phyloP scores from a whole-genome alignment of 2,113 vertebrate genomes.

The Tragelaphus strepsiceros region DNA sequence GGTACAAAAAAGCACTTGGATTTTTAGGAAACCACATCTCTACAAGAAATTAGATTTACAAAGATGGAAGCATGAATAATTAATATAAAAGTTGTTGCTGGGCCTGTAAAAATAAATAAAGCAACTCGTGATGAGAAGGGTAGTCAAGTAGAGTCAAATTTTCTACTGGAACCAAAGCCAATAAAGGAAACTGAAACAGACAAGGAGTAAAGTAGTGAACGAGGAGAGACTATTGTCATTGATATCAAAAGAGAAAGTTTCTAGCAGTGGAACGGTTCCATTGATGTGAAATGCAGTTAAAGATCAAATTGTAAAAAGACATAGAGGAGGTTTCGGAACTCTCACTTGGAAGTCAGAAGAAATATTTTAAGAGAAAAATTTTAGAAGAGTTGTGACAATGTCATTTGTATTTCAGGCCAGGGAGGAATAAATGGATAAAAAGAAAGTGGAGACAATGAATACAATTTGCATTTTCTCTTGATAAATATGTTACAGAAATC shows the following conservation, averaged over 20 bases:
- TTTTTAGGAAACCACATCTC: background rate
- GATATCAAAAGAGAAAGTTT: background rate
- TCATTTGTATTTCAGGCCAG: background rate
- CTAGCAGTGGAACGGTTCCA: background rate
- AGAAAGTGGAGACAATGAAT: background rate
- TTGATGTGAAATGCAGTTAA: background rate
- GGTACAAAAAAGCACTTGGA: background rate
- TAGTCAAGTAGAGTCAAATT: background rate
- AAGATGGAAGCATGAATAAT: background rate
- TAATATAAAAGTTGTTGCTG: background rate
- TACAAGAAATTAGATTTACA: background rate
- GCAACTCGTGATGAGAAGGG: background rate
- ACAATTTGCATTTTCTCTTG: background rate
- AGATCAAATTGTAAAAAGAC: background rate
- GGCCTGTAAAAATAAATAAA: background rate
- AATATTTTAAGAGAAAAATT: background rate
- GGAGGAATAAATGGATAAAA: background rate
- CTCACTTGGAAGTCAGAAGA: background rate
- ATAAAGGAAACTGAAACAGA: background rate
- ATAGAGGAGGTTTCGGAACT: background rate
- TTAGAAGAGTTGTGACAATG: background rate
- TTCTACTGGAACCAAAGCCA: background rate
- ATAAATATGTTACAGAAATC: background rate
- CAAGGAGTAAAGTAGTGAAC: background rate
- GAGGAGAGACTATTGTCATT: background rate